Evolutionary conservation across 2,888 invertebrate species (phyloP), one percentile per base, ranked within the genome.

Genomic region (Nemurella pictetii): DNA sequence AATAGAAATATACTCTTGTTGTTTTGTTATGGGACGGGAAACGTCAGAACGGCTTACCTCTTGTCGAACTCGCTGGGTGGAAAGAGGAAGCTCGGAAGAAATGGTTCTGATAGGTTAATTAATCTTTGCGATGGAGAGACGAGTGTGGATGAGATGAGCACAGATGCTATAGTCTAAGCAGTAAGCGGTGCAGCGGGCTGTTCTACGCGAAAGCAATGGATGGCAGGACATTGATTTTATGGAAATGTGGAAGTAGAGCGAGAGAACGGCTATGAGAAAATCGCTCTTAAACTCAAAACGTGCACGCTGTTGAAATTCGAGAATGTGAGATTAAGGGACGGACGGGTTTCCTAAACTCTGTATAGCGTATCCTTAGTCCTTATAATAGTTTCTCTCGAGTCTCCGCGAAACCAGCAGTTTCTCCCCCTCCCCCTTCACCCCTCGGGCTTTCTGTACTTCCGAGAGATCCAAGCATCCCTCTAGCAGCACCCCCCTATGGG

Each of bases 211-310:
- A 26, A 81, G 15, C 55, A 32, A 20, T 55, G 20, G 55, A 55
- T 55, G 36, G 80, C 30, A 81, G 72, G 82, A 28, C 82, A 82
- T 82, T 72, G 82, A 82, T 82, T 82, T 82, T 82, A 82, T 82
- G 82, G 55, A 82, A 82, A 82, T 82, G 72, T 82, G 55, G 82
- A 26, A 9, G 36, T 27, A 30, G 28, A 0, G 28, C 15, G 29
- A 72, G 72, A 82, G 82, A 72, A 36, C 55, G 5, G 30, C 26
- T 28, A 75, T n/a, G 75, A 28, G 75, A 75, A 26, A 25, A 75
- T 75, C 55, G 55, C 28, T 75, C 75, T 75, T 75, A 75, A 75
- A 28, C 75, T 75, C 75, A 75, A 27, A 75, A 75, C 28, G 25
- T 75, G 28, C 9, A 75, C 75, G 75, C 75, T 12, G 55, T 55